These are phyloP conservation scores for Scartelaos histophorus DNA, from an alignment of 2,113 vertebrate genomes.

Conservation along the genomic window DNA sequence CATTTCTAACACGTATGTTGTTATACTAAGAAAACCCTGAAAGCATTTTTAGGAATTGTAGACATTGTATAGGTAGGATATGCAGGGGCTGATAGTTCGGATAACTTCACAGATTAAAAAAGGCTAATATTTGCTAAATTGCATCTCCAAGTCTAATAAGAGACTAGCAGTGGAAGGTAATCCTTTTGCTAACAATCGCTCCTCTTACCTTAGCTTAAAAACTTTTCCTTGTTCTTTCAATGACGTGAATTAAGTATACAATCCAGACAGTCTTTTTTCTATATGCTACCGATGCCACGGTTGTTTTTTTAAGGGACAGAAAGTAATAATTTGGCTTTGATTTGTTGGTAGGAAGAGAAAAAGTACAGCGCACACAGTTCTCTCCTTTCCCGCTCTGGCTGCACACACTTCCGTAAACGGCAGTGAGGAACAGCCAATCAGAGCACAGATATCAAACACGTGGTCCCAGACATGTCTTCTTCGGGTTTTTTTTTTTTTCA, in stretches of 20 bases:
- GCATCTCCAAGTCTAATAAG: not conserved
- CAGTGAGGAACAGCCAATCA: slow-evolving; percentile 36
- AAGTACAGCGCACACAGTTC: not conserved
- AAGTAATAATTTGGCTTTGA: too few species aligned
- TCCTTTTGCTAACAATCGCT: not conserved
- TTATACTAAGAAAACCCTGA: too few species aligned
- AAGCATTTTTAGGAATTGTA: too few species aligned
- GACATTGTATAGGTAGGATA: not conserved
- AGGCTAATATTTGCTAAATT: not conserved
- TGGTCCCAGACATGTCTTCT: not conserved
- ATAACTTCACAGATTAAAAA: not conserved
- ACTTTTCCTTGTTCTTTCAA: not conserved
- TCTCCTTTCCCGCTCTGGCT: slow-evolving; percentile 61
- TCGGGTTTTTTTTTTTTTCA: not conserved
- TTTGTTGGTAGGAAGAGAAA: not conserved
- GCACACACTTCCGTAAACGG: slow-evolving; percentile 47
- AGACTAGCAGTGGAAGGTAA: not conserved
- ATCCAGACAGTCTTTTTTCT: not conserved
- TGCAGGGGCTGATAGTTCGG: too few species aligned
- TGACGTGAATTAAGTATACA: not conserved
- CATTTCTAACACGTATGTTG: too few species aligned
- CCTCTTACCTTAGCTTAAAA: slow-evolving; percentile 7
- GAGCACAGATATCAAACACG: not conserved
- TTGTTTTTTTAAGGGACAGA: too few species aligned
- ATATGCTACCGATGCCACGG: not conserved